Evolutionary conservation across 2,113 vertebrate genomes (phyloP), one percentile per base, ranked within the genome.

Genomic region (Barnardius zonarius): DNA sequence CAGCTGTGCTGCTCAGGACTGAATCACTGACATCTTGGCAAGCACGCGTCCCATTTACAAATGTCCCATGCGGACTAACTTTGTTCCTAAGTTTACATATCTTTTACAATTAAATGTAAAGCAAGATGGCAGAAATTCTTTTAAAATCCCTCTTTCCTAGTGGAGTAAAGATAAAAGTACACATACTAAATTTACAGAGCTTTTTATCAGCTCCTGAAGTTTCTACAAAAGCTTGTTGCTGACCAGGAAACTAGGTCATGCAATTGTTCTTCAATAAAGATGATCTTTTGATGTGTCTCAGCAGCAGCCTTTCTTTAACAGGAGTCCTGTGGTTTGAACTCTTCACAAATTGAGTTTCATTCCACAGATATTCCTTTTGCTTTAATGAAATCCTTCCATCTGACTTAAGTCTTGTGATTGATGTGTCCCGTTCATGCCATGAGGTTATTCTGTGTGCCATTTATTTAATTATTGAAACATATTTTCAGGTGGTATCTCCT

Each of bases 221-320:
- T 97, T 97, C 89, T 94, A 80, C 81, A 97, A 96, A 97, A 95
- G 64, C 64, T 30, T 91, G 72, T 88, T 97, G 69, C 93, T 97
- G 95, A 95, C 94, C 93, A 96, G 94, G 83, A 98, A 98, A 97
- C 83, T 97, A 95, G 97, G 97, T 97, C 97, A 97, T 93, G 63
- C 88, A 88, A 96, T 97, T 97, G 95, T 97, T 98, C 91, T 92
- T 94, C 95, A 97, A 96, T 97, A 97, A 98, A 96, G 90, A 91
- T 75, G 74, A 90, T 90, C 94, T 97, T 98, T 97, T 97, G 94
- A 97, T 96, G 93, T 95, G 20, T 78, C 92, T 94, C 95, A 97
- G 96, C 90, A 97, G 95, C 86, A 80, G 80, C 62, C 77, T 89
- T 82, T 95, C 90, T 97, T 87, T 95, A 97, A 84, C n/a, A 54